phyloP scores from a whole-genome alignment of 2,888 invertebrate genomes.

The Cotesia congregata region DNA sequence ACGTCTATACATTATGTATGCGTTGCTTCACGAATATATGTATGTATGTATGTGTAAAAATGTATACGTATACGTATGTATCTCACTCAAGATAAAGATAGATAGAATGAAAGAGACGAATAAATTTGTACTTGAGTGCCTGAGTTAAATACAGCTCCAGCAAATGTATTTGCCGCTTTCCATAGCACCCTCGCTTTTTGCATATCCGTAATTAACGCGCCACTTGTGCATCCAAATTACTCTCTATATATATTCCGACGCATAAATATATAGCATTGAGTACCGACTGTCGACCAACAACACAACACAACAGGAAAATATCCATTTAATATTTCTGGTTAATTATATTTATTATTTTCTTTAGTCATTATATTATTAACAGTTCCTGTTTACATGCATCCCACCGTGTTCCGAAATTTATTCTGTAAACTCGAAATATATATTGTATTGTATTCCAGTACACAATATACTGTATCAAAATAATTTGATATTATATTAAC shows the following conservation, averaged over 20 bases:
- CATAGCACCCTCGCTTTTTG: conserved; percentile 21
- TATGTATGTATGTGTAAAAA: too few species aligned
- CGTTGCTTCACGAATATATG: conserved; percentile 36
- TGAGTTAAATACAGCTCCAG: conserved; percentile 28
- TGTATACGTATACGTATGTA: not conserved
- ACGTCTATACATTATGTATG: conserved; percentile 47
- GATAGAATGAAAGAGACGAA: conserved; percentile 35
- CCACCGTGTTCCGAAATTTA: not conserved
- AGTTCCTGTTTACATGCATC: not conserved
- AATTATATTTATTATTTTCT: not conserved
- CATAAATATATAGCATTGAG: not conserved
- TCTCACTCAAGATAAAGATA: not conserved
- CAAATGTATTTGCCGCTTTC: conserved; percentile 32
- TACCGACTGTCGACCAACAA: not conserved
- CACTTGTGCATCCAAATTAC: conserved; percentile 24
- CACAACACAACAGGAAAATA: not conserved
- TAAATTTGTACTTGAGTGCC: conserved; percentile 47
- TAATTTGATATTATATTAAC: too few species aligned
- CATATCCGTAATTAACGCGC: conserved; percentile 26
- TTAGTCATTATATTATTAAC: not conserved
- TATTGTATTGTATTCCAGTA: not conserved
- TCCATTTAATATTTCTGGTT: not conserved
- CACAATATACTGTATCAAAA: too few species aligned
- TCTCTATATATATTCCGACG: conserved; percentile 4
- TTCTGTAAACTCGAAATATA: not conserved